Conservation (phyloP, 2,113 vertebrate genomes). For the Carlito syrichta region DNA sequence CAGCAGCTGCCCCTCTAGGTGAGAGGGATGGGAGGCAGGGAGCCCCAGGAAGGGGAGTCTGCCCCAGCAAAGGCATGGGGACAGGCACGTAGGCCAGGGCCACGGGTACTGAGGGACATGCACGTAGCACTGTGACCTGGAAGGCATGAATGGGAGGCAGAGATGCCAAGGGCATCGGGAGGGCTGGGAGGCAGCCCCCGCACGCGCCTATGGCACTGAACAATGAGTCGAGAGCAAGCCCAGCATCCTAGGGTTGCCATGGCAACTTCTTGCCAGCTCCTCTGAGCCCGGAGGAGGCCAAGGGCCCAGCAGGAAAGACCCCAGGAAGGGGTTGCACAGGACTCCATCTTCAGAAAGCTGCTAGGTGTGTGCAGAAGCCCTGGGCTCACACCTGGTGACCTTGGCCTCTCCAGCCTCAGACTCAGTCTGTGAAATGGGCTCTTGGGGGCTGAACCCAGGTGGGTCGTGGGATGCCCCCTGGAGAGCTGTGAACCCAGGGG, state of each 20-base stretch:
- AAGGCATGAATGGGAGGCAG: slow-evolving; percentile 31
- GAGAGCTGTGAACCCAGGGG: background rate
- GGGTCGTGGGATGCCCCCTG: background rate
- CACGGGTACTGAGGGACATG: background rate
- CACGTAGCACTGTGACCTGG: rapidly evolving
- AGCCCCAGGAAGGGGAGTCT: background rate
- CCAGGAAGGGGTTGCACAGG: background rate
- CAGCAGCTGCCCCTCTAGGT: background rate
- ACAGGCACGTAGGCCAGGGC: rapidly evolving
- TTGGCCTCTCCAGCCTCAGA: background rate
- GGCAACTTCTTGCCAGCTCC: slow-evolving; percentile 34
- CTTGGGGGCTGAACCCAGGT: background rate
- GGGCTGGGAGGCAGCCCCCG: background rate
- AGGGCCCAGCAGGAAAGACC: slow-evolving; percentile 11
- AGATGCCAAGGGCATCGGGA: background rate
- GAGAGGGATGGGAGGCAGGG: no score
- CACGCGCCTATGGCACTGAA: slow-evolving; percentile 6
- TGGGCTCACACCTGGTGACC: background rate
- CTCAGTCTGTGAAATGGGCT: background rate
- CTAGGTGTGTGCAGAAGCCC: background rate
- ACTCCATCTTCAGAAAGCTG: background rate
- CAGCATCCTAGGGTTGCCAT: slow-evolving; percentile 2
- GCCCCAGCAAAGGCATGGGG: rapidly evolving
- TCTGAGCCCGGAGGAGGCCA: background rate
- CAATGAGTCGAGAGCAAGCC: background rate